Evolutionary conservation across 2,113 vertebrate genomes (phyloP).

Genomic region (Gallinago media): DNA sequence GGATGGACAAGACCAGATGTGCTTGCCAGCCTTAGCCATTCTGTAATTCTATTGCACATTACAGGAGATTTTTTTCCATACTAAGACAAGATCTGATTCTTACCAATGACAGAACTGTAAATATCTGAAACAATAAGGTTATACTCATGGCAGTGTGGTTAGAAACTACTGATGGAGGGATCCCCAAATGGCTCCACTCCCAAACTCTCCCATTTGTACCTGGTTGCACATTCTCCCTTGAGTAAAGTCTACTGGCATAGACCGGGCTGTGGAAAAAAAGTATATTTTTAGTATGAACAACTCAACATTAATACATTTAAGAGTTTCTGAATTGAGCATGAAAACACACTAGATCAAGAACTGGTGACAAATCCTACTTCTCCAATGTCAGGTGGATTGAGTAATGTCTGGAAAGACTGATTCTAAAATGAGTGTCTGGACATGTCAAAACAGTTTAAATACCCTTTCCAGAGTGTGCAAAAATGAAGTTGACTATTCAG

Average conservation of each 20-base stretch:
- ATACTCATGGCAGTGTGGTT: background rate
- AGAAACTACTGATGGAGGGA: background rate
- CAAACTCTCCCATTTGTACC: background rate
- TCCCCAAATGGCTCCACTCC: background rate
- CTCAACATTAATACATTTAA: background rate
- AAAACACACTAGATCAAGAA: constrained; percentile 51
- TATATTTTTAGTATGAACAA: background rate
- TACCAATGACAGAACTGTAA: background rate
- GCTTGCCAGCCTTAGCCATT: background rate
- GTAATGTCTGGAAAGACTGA: constrained; percentile 64
- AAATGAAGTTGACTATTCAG: constrained; percentile 12
- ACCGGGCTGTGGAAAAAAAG: background rate
- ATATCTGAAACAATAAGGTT: background rate
- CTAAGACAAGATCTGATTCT: background rate
- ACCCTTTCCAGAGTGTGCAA: background rate
- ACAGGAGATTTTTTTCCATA: background rate
- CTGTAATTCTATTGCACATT: background rate
- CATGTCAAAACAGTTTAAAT: constrained; percentile 55
- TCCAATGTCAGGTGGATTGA: constrained; percentile 48
- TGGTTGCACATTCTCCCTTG: background rate
- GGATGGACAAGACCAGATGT: background rate
- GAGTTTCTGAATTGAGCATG: constrained; percentile 36
- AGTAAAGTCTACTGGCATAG: constrained; percentile 11
- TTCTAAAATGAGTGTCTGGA: constrained; percentile 24
- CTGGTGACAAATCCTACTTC: constrained; percentile 40